These are phyloP conservation scores for Acheta domesticus DNA, from an alignment of 2,888 invertebrate species.

Conservation along the genomic window DNA sequence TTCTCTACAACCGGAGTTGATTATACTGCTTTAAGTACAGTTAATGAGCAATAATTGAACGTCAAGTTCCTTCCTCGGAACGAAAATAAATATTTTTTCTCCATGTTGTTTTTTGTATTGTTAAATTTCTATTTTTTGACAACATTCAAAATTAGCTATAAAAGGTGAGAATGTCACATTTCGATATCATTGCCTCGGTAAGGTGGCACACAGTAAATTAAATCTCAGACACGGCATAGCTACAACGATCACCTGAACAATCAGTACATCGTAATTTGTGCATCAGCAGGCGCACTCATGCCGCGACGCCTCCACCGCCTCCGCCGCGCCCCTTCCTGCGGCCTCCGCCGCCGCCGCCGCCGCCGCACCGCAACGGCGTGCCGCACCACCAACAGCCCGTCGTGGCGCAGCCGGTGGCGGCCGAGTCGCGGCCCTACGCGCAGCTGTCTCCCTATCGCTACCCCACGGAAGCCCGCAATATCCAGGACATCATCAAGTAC, in stretches of 20 bases:
- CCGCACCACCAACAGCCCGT: not conserved
- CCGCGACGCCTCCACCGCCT: not conserved
- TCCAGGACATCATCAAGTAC: slow-evolving; percentile 49
- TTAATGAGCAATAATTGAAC: too few species aligned
- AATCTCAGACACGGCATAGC: too few species aligned
- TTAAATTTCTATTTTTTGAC: too few species aligned
- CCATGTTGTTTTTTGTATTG: too few species aligned
- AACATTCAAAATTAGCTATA: too few species aligned
- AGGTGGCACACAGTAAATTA: too few species aligned
- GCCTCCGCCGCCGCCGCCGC: not conserved
- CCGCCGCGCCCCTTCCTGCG: not conserved
- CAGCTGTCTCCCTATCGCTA: slow-evolving; percentile 46
- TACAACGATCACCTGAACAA: not conserved
- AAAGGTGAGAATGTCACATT: too few species aligned
- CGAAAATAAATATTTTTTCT: too few species aligned
- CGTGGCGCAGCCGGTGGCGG: not conserved
- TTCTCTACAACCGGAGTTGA: too few species aligned
- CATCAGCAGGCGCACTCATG: not conserved
- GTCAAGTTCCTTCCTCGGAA: too few species aligned
- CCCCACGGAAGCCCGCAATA: slow-evolving; percentile 45
- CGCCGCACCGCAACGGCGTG: not conserved
- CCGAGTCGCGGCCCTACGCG: slow-evolving; percentile 42
- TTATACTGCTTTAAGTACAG: too few species aligned
- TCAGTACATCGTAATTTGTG: not conserved
- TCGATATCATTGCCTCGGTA: too few species aligned